Conservation (phyloP, 2,888 invertebrate genomes). For the Drosophila helvetica region DNA sequence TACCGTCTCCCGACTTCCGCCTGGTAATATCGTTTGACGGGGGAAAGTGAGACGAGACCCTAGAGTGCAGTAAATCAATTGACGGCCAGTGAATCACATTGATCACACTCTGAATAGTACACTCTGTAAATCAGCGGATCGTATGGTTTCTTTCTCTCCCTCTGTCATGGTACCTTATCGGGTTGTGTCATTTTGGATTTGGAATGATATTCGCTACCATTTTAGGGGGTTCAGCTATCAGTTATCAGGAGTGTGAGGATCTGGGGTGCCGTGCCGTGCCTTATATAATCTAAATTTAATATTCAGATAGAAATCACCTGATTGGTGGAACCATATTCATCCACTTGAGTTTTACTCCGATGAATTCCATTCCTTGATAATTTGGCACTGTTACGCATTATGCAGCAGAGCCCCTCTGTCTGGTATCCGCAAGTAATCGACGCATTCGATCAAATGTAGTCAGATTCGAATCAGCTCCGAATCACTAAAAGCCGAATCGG, state of each 20-base stretch:
- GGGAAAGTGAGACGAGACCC: neutral
- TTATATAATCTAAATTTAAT: conserved; percentile 1
- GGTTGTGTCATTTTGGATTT: neutral
- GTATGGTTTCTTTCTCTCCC: neutral
- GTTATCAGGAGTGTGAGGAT: too few relatives aligned
- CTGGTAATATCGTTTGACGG: conserved; percentile 11
- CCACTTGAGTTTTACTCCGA: neutral
- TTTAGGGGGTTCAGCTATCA: too few relatives aligned
- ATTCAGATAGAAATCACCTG: neutral
- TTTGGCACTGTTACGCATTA: neutral
- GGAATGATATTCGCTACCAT: neutral
- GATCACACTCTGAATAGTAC: too few relatives aligned
- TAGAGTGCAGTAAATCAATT: neutral
- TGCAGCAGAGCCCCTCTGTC: neutral
- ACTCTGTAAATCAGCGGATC: neutral
- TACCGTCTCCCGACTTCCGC: conserved; percentile 20
- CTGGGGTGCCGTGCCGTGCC: neutral
- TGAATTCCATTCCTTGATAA: neutral
- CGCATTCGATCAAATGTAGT: too few relatives aligned
- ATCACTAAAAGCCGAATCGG: too few relatives aligned
- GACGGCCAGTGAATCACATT: conserved; percentile 13
- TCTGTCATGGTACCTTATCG: neutral
- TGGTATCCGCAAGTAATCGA: neutral
- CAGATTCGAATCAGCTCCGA: too few relatives aligned
- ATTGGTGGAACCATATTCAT: neutral